phyloP scores from a whole-genome alignment of 53 echinoderm and acorn worm species.

The Echinometra lucunter region DNA sequence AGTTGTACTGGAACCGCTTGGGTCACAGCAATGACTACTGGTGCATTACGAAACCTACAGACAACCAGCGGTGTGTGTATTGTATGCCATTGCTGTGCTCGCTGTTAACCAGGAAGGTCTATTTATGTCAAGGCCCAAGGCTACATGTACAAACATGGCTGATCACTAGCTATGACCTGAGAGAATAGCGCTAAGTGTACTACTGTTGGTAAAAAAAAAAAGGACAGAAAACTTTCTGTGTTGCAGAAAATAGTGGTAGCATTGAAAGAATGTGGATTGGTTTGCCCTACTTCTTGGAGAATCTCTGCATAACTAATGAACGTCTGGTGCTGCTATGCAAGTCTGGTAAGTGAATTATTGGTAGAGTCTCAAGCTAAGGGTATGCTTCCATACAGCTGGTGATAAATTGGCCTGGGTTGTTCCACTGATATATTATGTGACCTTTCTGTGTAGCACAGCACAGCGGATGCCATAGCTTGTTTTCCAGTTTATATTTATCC shows the following conservation, averaged over 20 bases:
- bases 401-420: conserved; percentile 38
- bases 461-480: conserved; percentile 6
- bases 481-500: conserved; percentile 10
- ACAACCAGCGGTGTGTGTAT: background rate
- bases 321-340: conserved; percentile 1
- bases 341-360: conserved; percentile 67
- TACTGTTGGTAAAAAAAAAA: background rate
- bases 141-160: conserved; percentile 62
- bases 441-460: conserved; percentile 21
- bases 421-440: background rate
- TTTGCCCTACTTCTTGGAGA: conserved; percentile 24
- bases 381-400: conserved; percentile 25
- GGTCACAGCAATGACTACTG: conserved; percentile 20
- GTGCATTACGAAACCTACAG: background rate
- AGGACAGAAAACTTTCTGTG: background rate
- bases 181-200: background rate
- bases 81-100: background rate
- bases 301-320: conserved; percentile 54
- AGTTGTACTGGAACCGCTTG: conserved; percentile 3
- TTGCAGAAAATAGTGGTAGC: background rate
- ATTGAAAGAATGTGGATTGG: background rate
- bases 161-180: background rate
- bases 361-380: background rate
- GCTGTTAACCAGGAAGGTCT: conserved; percentile 47
- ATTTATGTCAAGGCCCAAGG: conserved; percentile 56